Conservation (phyloP, 1,140 invertebrate species). For the Bombus difficillimus region DNA sequence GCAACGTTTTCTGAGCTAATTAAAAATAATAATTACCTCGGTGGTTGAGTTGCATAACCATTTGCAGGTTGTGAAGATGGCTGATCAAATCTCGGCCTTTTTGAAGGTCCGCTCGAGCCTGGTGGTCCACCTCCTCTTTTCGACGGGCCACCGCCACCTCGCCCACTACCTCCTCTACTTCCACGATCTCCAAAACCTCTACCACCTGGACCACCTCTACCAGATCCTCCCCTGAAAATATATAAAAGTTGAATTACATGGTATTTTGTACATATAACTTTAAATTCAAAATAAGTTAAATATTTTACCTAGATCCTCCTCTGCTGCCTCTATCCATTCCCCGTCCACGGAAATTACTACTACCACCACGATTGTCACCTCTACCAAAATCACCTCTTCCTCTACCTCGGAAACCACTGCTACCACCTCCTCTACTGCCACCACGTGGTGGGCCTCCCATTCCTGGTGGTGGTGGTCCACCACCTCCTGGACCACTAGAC, state of each 20-base stretch:
- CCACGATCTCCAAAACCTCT: constrained; percentile 76
- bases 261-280: background rate
- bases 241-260: background rate
- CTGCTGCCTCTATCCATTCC: constrained; percentile 76
- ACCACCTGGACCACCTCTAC: constrained; percentile 74
- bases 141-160: constrained; percentile 73
- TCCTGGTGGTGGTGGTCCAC: constrained; percentile 70
- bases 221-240: constrained; percentile 71
- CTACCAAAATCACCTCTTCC: constrained; percentile 73
- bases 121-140: constrained; percentile 81
- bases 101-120: constrained; percentile 78
- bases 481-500: constrained; percentile 71
- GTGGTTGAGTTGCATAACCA: constrained; percentile 78
- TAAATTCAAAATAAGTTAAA: background rate
- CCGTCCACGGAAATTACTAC: constrained; percentile 69
- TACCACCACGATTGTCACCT: constrained; percentile 69
- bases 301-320: constrained; percentile 75
- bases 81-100: constrained; percentile 80
- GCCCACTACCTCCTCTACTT: constrained; percentile 68
- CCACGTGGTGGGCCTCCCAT: constrained; percentile 75
- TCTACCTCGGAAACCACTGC: constrained; percentile 74
- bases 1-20: background rate
- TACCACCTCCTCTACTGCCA: constrained; percentile 74
- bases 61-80: constrained; percentile 77
- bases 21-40: constrained; percentile 52